A percentile compares a stretch with the other conserved stretches of the same genome.
Conservation (phyloP, 2,797 vertebrate species). For the Urophycis tenuis region DNA sequence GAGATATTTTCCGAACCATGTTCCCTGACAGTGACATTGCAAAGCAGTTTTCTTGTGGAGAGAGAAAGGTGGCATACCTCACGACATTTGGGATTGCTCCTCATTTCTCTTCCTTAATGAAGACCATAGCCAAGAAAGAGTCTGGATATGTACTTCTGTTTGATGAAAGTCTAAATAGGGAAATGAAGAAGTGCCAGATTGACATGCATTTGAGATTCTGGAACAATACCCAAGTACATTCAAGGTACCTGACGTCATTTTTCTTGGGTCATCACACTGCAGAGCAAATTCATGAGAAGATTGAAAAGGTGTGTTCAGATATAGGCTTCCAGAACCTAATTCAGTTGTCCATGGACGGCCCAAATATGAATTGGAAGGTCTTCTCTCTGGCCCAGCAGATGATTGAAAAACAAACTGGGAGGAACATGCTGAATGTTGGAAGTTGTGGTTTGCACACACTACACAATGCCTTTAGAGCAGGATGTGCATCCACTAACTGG, state of each 20-base stretch:
- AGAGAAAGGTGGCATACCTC: not conserved
- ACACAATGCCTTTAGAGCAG: not conserved
- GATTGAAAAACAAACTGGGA: not conserved
- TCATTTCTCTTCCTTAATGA: not conserved
- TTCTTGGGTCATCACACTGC: not conserved
- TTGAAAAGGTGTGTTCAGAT: too few relatives aligned
- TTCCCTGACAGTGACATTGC: not conserved
- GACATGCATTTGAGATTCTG: not conserved
- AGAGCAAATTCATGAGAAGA: too few relatives aligned
- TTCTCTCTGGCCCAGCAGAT: not conserved
- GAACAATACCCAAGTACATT: not conserved
- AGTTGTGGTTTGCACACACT: not conserved
- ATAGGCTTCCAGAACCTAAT: not conserved
- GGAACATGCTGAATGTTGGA: not conserved
- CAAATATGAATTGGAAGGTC: not conserved
- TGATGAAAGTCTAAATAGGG: not conserved
- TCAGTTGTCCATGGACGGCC: slow-evolving; percentile 16
- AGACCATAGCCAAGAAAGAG: not conserved
- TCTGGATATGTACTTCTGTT: not conserved
- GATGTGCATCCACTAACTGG: not conserved
- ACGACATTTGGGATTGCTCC: not conserved
- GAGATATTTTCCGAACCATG: not conserved
- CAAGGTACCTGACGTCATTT: not conserved
- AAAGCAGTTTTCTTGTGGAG: not conserved
- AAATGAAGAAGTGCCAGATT: not conserved